Conservation (phyloP, 2,797 vertebrate species). For the Octomys mimax region DNA sequence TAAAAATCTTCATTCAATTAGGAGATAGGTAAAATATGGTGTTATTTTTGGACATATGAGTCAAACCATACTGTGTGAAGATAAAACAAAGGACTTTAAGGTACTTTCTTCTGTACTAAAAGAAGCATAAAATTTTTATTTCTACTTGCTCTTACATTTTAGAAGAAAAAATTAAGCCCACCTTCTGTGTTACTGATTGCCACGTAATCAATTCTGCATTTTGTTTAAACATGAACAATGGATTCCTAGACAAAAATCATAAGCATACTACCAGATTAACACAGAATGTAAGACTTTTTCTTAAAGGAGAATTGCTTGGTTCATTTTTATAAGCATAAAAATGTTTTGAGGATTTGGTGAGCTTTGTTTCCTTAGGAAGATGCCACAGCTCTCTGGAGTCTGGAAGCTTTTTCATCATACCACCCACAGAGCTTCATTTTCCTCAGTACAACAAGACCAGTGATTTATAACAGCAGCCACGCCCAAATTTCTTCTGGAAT, state of each 20-base stretch:
- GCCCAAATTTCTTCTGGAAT: conserved; percentile 34
- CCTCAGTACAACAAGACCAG: not conserved
- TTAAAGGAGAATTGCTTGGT: not conserved
- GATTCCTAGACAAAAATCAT: conserved; percentile 33
- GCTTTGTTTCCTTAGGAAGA: conserved; percentile 2
- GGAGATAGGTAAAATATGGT: not conserved
- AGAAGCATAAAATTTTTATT: not conserved
- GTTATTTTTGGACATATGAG: not conserved
- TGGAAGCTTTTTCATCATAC: conserved; percentile 6
- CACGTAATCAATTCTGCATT: not conserved
- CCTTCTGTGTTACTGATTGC: not conserved
- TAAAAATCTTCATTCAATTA: not conserved
- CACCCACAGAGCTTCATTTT: conserved; percentile 52
- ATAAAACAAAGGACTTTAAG: not conserved
- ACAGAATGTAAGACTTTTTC: conserved; percentile 24
- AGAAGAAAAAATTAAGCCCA: not conserved
- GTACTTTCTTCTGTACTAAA: not conserved
- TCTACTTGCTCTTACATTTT: not conserved
- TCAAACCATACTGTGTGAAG: not conserved
- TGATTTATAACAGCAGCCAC: conserved; percentile 41
- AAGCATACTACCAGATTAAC: conserved; percentile 13
- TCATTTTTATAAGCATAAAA: conserved; percentile 26
- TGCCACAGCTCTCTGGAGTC: not conserved
- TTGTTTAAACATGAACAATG: not conserved
- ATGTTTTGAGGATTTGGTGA: conserved; percentile 14